These are phyloP conservation scores for Laspeyria flexula DNA, from an alignment of 2,888 invertebrate species.

Conservation along the genomic window DNA sequence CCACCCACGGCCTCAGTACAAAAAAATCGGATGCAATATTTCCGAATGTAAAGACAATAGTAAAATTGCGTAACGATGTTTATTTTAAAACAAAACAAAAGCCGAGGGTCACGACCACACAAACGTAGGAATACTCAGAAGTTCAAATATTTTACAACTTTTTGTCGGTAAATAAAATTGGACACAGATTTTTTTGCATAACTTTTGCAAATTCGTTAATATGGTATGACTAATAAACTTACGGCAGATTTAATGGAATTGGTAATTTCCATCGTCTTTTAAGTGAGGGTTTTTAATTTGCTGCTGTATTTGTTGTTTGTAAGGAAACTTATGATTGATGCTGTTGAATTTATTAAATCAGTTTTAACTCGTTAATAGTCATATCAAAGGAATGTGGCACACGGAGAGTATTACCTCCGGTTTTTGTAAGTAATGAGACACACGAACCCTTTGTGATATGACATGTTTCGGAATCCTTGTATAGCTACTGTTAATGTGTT, in stretches of 20 bases:
- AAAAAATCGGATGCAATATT: conserved; percentile 44
- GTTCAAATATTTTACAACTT: conserved; percentile 22
- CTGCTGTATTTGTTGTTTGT: too few relatives aligned
- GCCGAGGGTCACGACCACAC: conserved; percentile 67
- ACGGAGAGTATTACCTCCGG: too few relatives aligned
- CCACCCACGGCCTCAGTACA: conserved; percentile 37
- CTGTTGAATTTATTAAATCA: too few relatives aligned
- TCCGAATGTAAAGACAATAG: conserved; percentile 53
- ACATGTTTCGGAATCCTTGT: too few relatives aligned
- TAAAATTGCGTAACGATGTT: conserved; percentile 61
- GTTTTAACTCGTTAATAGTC: too few relatives aligned
- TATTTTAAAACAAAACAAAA: conserved; percentile 58
- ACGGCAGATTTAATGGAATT: conserved; percentile 7
- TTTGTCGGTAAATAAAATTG: conserved; percentile 31
- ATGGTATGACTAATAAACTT: conserved; percentile 14
- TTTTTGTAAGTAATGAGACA: too few relatives aligned
- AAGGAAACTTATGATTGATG: too few relatives aligned
- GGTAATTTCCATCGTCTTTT: conserved; percentile 4
- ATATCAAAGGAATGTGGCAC: too few relatives aligned
- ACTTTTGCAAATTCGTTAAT: conserved; percentile 10
- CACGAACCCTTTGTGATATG: too few relatives aligned
- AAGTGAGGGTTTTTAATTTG: conserved; percentile 4
- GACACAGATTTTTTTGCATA: conserved; percentile 13
- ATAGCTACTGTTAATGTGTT: too few relatives aligned
- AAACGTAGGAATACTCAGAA: conserved; percentile 38